Evolutionary conservation across 2,113 vertebrate genomes (phyloP).

Genomic region (Stomatorhinus ivindoensis): DNA sequence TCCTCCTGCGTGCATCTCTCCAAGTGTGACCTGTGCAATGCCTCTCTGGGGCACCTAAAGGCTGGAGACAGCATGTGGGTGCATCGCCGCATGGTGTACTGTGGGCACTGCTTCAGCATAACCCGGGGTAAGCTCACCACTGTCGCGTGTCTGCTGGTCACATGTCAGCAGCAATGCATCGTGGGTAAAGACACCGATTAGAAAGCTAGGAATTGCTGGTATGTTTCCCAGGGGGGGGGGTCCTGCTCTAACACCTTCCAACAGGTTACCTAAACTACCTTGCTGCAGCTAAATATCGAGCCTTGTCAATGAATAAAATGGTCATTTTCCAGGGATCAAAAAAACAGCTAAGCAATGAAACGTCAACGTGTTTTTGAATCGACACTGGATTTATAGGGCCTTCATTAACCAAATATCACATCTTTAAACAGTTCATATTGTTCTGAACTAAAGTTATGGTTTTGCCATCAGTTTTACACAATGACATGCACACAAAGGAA

Average conservation of each 20-base stretch:
- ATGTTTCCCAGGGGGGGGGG: neutral
- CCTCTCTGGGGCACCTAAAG: constrained; percentile 62
- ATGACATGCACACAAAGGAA: neutral
- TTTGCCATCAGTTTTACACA: neutral
- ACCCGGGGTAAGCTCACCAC: constrained; percentile 57
- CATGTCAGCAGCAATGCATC: neutral
- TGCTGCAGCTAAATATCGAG: neutral
- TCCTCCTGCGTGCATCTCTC: neutral
- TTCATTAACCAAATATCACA: neutral
- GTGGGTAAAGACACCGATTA: neutral
- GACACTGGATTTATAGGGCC: neutral
- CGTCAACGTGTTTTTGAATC: neutral
- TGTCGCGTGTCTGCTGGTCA: neutral
- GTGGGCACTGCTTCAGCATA: constrained; percentile 65
- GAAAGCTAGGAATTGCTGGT: neutral
- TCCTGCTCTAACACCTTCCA: neutral
- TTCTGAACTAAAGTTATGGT: neutral
- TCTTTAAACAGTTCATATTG: neutral
- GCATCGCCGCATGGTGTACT: constrained; percentile 65
- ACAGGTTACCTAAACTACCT: neutral
- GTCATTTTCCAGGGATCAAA: neutral
- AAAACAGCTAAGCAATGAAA: neutral
- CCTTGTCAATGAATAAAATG: neutral
- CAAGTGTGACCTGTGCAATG: constrained; percentile 72
- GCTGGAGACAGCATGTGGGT: constrained; percentile 78